A percentile compares a stretch with the other conserved stretches of the same genome.
Conservation (phyloP, 2,888 invertebrate genomes). For the Chloroclystis v-ata region DNA sequence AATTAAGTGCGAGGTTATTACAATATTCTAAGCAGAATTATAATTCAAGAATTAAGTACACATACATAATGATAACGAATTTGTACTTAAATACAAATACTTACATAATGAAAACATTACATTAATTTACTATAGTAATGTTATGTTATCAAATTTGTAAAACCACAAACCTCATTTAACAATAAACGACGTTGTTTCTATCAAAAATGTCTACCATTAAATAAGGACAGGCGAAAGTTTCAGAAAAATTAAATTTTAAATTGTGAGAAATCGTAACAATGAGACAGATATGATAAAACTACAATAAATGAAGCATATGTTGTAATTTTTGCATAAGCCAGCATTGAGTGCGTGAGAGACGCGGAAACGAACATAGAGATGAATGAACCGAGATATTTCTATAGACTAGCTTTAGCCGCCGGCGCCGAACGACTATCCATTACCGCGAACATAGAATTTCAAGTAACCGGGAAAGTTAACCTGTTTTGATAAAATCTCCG, state of each 20-base stretch:
- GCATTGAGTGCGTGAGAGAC: conserved; percentile 38
- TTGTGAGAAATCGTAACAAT: conserved; percentile 45
- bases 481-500: conserved; percentile 15
- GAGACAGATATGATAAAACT: conserved; percentile 39
- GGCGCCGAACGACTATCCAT: conserved; percentile 2
- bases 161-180: background rate
- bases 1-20: background rate
- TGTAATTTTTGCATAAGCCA: conserved; percentile 60
- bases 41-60: too few relatives aligned
- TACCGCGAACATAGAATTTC: conserved; percentile 4
- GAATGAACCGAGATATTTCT: conserved; percentile 26
- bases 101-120: too few relatives aligned
- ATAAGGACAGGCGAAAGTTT: conserved; percentile 37
- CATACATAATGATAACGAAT: too few relatives aligned
- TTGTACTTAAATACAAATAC: too few relatives aligned
- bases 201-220: conserved; percentile 18
- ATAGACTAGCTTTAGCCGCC: conserved; percentile 3
- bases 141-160: background rate
- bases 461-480: conserved; percentile 3
- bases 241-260: conserved; percentile 27
- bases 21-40: too few relatives aligned
- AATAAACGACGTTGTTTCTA: conserved; percentile 11
- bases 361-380: conserved; percentile 34
- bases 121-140: too few relatives aligned
- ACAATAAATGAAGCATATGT: conserved; percentile 34